These are phyloP conservation scores for Trissoscelio sp. DNA, from an alignment of 2,888 invertebrate genomes.

Conservation along the genomic window DNA sequence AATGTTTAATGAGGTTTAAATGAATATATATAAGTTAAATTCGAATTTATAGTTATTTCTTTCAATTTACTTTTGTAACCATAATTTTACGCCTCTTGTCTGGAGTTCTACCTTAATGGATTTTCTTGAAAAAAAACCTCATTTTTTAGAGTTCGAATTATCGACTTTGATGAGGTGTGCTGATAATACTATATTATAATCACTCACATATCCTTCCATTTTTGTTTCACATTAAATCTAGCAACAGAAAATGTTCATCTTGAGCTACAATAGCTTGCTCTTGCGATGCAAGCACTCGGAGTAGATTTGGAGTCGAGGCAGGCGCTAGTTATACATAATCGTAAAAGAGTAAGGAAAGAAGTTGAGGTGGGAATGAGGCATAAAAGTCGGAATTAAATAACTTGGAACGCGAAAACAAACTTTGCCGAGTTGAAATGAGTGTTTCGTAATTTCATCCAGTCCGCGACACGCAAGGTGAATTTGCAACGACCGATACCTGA, in stretches of 20 bases:
- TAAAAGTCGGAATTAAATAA: conserved; percentile 56
- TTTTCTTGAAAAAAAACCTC: too few species aligned
- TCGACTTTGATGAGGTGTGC: too few species aligned
- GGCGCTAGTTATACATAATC: conserved; percentile 41
- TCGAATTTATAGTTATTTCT: too few species aligned
- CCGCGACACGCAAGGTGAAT: conserved; percentile 44
- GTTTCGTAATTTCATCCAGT: conserved; percentile 50
- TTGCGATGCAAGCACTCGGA: not conserved
- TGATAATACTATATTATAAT: too few species aligned
- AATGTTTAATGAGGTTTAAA: too few species aligned
- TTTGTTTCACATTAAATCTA: conserved; percentile 11
- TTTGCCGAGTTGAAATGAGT: conserved; percentile 48
- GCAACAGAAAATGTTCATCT: conserved; percentile 12
- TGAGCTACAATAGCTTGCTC: not conserved
- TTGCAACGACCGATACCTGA: conserved; percentile 37
- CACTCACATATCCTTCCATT: not conserved
- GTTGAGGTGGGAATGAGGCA: conserved; percentile 44
- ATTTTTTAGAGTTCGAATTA: too few species aligned
- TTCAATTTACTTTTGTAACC: too few species aligned
- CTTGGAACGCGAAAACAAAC: conserved; percentile 46
- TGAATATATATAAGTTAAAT: too few species aligned
- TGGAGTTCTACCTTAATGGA: too few species aligned
- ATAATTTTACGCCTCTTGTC: too few species aligned
- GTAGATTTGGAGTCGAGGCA: conserved; percentile 26
- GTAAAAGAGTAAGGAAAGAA: conserved; percentile 39